These are phyloP conservation scores for Apantesis nais DNA, from an alignment of 2,888 invertebrate species.

Conservation along the genomic window DNA sequence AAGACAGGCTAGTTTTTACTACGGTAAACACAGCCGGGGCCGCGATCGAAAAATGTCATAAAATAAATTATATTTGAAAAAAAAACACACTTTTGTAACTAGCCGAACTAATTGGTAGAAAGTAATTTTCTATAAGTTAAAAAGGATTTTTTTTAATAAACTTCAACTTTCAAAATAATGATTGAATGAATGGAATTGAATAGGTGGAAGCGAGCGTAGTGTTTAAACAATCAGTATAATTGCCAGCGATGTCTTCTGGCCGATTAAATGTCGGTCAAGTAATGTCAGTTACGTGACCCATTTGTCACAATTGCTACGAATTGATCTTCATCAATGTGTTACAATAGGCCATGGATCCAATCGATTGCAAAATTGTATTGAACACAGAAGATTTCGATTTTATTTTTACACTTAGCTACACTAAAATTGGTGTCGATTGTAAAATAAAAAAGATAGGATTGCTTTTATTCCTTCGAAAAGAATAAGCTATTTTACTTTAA, in stretches of 20 bases:
- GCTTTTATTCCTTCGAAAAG: background rate
- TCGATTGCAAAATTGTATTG: slow-evolving; percentile 50
- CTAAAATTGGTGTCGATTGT: slow-evolving; percentile 40
- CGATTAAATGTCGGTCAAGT: slow-evolving; percentile 59
- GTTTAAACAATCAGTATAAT: slow-evolving; percentile 61
- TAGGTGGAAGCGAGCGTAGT: slow-evolving; percentile 54
- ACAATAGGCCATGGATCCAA: slow-evolving; percentile 47
- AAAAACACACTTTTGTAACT: too few species aligned
- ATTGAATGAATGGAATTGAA: slow-evolving; percentile 56
- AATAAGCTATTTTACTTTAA: background rate
- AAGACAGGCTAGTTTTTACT: too few species aligned
- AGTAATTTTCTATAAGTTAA: too few species aligned
- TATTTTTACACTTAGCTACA: slow-evolving; percentile 36
- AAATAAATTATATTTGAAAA: too few species aligned
- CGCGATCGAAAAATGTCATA: too few species aligned
- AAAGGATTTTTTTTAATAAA: too few species aligned
- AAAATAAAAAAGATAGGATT: background rate
- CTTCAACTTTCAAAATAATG: too few species aligned
- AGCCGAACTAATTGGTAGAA: too few species aligned
- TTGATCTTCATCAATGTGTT: slow-evolving; percentile 65
- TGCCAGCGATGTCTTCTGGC: slow-evolving; percentile 54
- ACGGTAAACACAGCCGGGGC: too few species aligned
- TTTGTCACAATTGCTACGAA: slow-evolving; percentile 66
- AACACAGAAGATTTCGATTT: slow-evolving; percentile 35
- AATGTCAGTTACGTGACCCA: slow-evolving; percentile 59